phyloP scores from a whole-genome alignment of 2,888 invertebrate species.

The Pharmacophagus antenor region DNA sequence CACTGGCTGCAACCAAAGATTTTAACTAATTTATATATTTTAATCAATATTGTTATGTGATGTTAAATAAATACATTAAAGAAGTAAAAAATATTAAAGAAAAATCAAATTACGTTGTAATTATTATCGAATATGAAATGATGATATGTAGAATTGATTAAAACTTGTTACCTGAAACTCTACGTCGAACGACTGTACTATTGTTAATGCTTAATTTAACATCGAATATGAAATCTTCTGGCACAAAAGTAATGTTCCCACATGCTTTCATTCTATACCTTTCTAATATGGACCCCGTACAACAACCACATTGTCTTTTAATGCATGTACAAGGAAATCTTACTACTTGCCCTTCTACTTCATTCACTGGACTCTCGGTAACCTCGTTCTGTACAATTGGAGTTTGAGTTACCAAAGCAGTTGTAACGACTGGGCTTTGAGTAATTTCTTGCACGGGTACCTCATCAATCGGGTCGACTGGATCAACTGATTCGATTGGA shows the following conservation, averaged over 20 bases:
- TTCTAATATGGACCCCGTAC: slow-evolving; percentile 83
- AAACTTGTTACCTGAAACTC: slow-evolving; percentile 82
- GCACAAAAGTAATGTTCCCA: slow-evolving; percentile 88
- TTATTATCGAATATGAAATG: no score
- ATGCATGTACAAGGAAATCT: slow-evolving; percentile 83
- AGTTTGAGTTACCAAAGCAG: slow-evolving; percentile 41
- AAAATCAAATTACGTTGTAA: no score
- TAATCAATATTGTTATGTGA: neutral
- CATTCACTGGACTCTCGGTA: slow-evolving; percentile 39
- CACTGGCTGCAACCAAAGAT: slow-evolving; percentile 81
- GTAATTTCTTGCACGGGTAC: slow-evolving; percentile 40
- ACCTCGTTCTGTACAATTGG: slow-evolving; percentile 48
- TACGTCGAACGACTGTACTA: slow-evolving; percentile 85
- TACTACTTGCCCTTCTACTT: slow-evolving; percentile 69
- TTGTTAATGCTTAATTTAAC: slow-evolving; percentile 87
- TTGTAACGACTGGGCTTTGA: slow-evolving; percentile 37
- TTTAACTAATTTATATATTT: neutral
- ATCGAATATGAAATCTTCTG: slow-evolving; percentile 91
- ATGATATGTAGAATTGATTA: no score
- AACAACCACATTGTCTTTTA: slow-evolving; percentile 84
- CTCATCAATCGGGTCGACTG: slow-evolving; percentile 36
- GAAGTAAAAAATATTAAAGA: no score
- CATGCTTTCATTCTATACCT: slow-evolving; percentile 87
- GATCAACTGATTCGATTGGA: slow-evolving; percentile 39
- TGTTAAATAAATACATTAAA: no score